phyloP scores from a whole-genome alignment of 2,113 vertebrate genomes.

The Hyla sarda region DNA sequence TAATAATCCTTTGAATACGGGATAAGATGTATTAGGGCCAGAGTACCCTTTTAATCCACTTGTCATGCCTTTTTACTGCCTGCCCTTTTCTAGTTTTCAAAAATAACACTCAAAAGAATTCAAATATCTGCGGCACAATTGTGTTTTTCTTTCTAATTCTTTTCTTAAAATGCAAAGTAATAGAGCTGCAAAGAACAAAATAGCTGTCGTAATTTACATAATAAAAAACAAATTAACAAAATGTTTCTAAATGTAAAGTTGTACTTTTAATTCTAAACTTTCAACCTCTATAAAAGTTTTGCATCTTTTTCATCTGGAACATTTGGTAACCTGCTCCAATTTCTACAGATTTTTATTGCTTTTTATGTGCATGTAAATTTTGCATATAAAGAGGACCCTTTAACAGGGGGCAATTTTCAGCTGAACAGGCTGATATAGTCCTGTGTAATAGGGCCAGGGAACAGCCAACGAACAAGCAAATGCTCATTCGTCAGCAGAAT shows the following conservation, averaged over 20 bases:
- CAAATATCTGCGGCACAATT: conserved; percentile 48
- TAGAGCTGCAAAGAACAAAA: conserved; percentile 33
- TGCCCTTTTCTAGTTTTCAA: conserved; percentile 49
- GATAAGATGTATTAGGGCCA: too few relatives aligned
- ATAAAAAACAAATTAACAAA: conserved; percentile 7
- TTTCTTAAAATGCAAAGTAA: conserved; percentile 42
- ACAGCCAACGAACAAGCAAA: too few relatives aligned
- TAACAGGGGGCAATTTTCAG: too few relatives aligned
- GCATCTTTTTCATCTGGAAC: not conserved
- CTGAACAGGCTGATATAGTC: too few relatives aligned
- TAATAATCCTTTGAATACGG: conserved; percentile 66
- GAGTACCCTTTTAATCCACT: conserved; percentile 64
- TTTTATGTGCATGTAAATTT: too few relatives aligned
- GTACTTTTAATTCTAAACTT: conserved; percentile 41
- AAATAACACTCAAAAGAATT: conserved; percentile 46
- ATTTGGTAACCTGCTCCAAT: not conserved
- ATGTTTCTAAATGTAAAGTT: conserved; percentile 35
- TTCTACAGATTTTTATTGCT: not conserved
- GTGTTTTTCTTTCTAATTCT: conserved; percentile 36
- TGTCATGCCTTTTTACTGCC: conserved; percentile 51
- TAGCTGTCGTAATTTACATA: conserved; percentile 28
- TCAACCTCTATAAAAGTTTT: conserved; percentile 13
- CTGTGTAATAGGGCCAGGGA: too few relatives aligned
- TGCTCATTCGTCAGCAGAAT: too few relatives aligned
- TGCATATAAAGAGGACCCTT: too few relatives aligned